phyloP scores from a whole-genome alignment of 2,113 vertebrate genomes.

The Indicator maculatus region DNA sequence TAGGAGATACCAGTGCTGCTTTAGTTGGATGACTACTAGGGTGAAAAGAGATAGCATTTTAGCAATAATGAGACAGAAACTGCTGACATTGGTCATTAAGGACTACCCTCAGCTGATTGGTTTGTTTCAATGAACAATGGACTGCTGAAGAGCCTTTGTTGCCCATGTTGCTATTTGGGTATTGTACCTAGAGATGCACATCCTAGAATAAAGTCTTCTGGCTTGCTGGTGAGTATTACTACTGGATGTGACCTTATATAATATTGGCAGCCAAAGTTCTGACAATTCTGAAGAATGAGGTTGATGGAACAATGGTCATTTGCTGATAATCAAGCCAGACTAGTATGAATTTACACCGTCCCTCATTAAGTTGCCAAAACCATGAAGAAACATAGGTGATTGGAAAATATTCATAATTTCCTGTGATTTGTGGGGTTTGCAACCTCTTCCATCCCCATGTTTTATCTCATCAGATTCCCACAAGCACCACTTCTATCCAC shows the following conservation, averaged over 20 bases:
- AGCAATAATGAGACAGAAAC: neutral
- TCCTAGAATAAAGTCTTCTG: neutral
- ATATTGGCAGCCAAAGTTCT: neutral
- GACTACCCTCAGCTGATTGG: neutral
- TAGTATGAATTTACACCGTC: neutral
- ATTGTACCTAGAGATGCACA: neutral
- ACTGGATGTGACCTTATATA: neutral
- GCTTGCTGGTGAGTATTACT: neutral
- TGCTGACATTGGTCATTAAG: neutral
- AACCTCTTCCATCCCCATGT: neutral
- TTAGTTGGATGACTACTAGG: neutral
- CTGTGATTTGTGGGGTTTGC: neutral
- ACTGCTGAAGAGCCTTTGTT: neutral
- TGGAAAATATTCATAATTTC: neutral
- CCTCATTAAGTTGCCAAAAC: neutral
- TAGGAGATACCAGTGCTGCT: neutral
- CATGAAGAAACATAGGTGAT: neutral
- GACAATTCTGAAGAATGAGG: neutral
- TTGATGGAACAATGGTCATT: neutral
- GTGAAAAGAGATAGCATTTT: neutral
- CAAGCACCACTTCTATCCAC: neutral
- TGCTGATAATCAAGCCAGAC: neutral
- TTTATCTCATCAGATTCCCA: neutral
- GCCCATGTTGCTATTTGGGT: neutral
- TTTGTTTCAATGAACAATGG: neutral